Evolutionary conservation across 2,888 invertebrate species (phyloP).

Genomic region (Tuta absoluta): DNA sequence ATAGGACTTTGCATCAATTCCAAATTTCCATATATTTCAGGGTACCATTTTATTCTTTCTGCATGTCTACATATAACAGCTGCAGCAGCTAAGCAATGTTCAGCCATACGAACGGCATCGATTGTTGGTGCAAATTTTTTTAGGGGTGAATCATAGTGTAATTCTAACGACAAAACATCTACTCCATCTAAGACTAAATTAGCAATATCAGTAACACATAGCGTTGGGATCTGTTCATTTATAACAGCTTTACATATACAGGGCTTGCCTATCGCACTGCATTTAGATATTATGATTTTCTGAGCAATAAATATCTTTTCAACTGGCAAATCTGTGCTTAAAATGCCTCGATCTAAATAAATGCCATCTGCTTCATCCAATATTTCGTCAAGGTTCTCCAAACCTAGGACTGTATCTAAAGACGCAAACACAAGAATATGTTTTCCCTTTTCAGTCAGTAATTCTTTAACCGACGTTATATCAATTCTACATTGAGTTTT

Average conservation of each 20-base stretch:
- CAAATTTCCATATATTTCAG: conserved; percentile 88
- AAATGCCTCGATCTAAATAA: conserved; percentile 91
- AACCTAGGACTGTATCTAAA: conserved; percentile 60
- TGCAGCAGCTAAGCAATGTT: conserved; percentile 87
- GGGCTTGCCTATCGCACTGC: conserved; percentile 91
- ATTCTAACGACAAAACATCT: conserved; percentile 92
- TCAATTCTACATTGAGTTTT: conserved; percentile 58
- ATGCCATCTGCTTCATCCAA: conserved; percentile 90
- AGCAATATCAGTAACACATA: conserved; percentile 93
- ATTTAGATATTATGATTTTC: conserved; percentile 91
- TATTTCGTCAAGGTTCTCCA: conserved; percentile 86
- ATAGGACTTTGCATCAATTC: conserved; percentile 81
- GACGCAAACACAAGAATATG: conserved; percentile 69
- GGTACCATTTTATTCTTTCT: conserved; percentile 91
- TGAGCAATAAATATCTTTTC: conserved; percentile 94
- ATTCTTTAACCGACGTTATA: conserved; percentile 54
- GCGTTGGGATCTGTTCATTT: conserved; percentile 89
- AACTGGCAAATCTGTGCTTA: conserved; percentile 92
- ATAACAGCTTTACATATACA: conserved; percentile 93
- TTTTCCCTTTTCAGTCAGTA: conserved; percentile 66
- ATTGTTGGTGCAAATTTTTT: conserved; percentile 58
- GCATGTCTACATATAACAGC: conserved; percentile 91
- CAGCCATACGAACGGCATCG: conserved; percentile 68
- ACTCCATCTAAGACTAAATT: conserved; percentile 95
- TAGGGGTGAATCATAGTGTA: conserved; percentile 69